A percentile compares a stretch with the other conserved stretches of the same genome.
Conservation (phyloP, 2,113 vertebrate genomes). For the Asarcornis scutulata region DNA sequence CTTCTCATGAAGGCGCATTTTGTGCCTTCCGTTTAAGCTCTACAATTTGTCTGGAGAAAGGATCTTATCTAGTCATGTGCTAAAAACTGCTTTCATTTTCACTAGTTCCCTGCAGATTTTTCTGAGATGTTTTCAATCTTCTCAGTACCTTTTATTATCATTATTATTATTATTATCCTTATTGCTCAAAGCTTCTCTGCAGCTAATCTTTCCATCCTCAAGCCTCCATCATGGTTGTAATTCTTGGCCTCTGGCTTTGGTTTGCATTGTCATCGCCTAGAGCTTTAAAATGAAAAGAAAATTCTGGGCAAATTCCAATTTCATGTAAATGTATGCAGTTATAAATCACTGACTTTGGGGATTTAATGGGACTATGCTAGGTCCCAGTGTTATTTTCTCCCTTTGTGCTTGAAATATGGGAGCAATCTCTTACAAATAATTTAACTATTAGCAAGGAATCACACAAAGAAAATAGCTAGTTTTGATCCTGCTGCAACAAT, state of each 20-base stretch:
- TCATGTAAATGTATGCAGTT: not conserved
- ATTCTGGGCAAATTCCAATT: not conserved
- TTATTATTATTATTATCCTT: not conserved
- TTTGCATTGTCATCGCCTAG: not conserved
- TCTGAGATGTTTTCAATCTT: not conserved
- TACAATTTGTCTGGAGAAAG: not conserved
- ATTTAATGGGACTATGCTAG: not conserved
- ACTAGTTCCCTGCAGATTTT: not conserved
- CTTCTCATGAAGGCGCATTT: not conserved
- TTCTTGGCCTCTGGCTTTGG: not conserved
- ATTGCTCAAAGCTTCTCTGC: not conserved
- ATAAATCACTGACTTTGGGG: not conserved
- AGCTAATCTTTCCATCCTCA: not conserved
- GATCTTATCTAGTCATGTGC: not conserved
- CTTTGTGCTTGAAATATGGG: not conserved
- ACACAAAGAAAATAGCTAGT: not conserved
- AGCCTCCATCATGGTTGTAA: not conserved
- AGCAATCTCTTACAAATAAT: not conserved
- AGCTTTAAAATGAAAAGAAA: not conserved
- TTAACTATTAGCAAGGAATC: not conserved
- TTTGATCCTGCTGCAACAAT: not conserved
- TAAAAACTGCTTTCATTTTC: not conserved
- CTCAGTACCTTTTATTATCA: not conserved
- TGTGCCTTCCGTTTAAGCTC: not conserved
- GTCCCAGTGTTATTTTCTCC: not conserved